Conservation (phyloP, 1,140 invertebrate genomes). For the Macrocentrus cingulum region DNA sequence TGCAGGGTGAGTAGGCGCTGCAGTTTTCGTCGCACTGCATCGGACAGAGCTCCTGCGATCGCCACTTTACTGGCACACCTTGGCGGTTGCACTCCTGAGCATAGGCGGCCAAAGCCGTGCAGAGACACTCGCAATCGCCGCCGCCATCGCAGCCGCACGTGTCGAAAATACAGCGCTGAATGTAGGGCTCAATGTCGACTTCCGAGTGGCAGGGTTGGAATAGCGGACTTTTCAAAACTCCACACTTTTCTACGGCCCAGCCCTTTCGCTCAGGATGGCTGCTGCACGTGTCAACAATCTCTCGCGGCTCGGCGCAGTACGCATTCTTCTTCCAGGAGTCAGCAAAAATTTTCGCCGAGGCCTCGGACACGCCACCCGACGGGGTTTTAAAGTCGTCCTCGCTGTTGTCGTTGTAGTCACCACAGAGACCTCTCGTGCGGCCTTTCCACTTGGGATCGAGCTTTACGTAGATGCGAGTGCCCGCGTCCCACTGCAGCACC, state of each 20-base stretch:
- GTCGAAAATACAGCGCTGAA: constrained; percentile 76
- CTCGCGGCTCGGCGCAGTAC: constrained; percentile 66
- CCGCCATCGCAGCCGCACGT: constrained; percentile 84
- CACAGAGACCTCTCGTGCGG: constrained; percentile 82
- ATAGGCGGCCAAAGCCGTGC: constrained; percentile 84
- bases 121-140: constrained; percentile 87
- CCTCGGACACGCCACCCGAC: constrained; percentile 72
- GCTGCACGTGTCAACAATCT: constrained; percentile 68
- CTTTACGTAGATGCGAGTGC: constrained; percentile 77
- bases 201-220: constrained; percentile 80
- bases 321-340: constrained; percentile 85
- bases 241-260: constrained; percentile 78
- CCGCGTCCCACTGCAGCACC: constrained; percentile 82
- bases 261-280: constrained; percentile 72
- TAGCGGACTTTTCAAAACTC: constrained; percentile 69
- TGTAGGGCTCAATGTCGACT: constrained; percentile 70
- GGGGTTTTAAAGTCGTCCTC: constrained; percentile 84
- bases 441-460: constrained; percentile 74
- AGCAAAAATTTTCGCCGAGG: constrained; percentile 73
- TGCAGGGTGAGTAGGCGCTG: constrained; percentile 76
- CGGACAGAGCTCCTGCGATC: constrained; percentile 78
- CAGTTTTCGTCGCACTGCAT: constrained; percentile 84
- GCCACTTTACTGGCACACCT: constrained; percentile 76
- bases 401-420: constrained; percentile 84
- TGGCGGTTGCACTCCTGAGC: constrained; percentile 76